phyloP scores from a whole-genome alignment of 2,113 vertebrate genomes.

The Aspiorhynchus laticeps region DNA sequence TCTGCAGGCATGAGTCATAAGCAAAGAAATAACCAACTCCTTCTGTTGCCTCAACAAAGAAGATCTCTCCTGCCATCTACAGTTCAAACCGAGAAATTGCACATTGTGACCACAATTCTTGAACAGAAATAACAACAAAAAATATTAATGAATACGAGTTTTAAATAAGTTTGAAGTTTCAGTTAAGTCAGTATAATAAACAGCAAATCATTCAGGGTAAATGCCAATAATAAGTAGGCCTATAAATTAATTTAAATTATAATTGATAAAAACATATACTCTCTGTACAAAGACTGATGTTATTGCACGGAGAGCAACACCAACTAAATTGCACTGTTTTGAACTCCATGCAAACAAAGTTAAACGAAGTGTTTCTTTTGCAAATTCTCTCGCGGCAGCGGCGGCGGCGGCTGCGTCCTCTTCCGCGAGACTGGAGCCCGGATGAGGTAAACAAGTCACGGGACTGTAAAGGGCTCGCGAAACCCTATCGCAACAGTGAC shows the following conservation, averaged over 20 bases:
- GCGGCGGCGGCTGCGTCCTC: background rate
- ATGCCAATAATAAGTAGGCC: background rate
- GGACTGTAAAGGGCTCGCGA: constrained; percentile 25
- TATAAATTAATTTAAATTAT: background rate
- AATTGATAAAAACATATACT: background rate
- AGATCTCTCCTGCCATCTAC: constrained; percentile 16
- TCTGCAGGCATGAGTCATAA: constrained; percentile 39
- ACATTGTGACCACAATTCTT: background rate
- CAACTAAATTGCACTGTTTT: background rate
- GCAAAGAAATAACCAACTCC: background rate
- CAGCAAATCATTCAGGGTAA: background rate
- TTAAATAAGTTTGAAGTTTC: background rate
- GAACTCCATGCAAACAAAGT: background rate
- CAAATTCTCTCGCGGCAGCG: background rate
- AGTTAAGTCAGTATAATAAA: background rate
- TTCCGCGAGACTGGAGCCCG: background rate
- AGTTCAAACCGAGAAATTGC: background rate
- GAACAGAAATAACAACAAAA: background rate
- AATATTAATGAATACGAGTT: background rate
- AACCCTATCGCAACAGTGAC: constrained; percentile 61
- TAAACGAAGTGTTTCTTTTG: background rate
- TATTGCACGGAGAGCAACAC: background rate
- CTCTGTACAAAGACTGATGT: no score
- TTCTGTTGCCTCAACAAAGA: no score
- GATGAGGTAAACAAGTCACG: constrained; percentile 51